phyloP scores from a whole-genome alignment of 2,888 invertebrate genomes.

The Tetropium fuscum region DNA sequence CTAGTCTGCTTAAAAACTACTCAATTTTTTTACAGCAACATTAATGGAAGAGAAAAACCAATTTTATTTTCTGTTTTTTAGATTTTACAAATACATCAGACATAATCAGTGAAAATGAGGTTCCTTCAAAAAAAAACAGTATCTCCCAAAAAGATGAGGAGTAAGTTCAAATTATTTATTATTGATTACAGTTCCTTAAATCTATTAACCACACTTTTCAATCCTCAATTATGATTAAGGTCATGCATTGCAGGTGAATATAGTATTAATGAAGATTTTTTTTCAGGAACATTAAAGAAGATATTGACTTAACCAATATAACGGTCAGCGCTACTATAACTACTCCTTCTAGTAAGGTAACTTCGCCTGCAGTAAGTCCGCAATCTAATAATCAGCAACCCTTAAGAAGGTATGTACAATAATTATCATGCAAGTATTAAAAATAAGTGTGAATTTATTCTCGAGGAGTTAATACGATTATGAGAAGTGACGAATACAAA shows the following conservation, averaged over 20 bases:
- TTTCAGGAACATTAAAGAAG: constrained; percentile 37
- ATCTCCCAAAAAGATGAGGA: background rate
- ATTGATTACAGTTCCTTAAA: too few relatives aligned
- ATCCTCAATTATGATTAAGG: too few relatives aligned
- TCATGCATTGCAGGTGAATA: too few relatives aligned
- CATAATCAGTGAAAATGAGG: background rate
- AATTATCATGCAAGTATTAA: background rate
- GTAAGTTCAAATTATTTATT: too few relatives aligned
- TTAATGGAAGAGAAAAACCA: too few relatives aligned
- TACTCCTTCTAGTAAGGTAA: constrained; percentile 39
- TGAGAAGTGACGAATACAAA: too few relatives aligned
- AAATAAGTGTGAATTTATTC: background rate
- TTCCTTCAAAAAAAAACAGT: background rate
- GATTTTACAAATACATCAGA: background rate
- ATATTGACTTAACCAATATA: constrained; percentile 40
- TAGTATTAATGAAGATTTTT: too few relatives aligned
- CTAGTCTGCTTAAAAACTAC: too few relatives aligned
- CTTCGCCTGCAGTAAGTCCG: constrained; percentile 57
- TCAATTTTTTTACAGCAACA: too few relatives aligned
- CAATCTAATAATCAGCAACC: constrained; percentile 64
- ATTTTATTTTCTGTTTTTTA: too few relatives aligned
- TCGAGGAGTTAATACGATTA: too few relatives aligned
- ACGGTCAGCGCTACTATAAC: constrained; percentile 37
- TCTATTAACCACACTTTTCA: too few relatives aligned
- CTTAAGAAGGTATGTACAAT: constrained; percentile 67